Evolutionary conservation across 2,113 vertebrate species (phyloP), one percentile per base, ranked within the genome.

Genomic region (Prochilodus magdalenae): DNA sequence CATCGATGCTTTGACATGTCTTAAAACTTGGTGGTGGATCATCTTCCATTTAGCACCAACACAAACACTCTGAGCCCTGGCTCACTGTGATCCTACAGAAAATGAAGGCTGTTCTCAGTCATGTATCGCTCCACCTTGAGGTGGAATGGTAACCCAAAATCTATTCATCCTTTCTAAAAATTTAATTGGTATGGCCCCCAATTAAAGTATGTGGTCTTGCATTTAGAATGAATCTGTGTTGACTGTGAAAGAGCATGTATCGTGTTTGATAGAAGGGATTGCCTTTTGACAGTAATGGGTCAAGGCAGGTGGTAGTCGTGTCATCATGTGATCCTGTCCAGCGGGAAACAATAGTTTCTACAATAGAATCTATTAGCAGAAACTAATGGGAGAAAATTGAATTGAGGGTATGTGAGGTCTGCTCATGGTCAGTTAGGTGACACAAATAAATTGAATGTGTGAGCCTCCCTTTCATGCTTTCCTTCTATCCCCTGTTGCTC

Each of bases 141-240:
- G 11, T 60, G 67, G 26, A 60, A 24, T 62, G 53, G 60, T 71
- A 53, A 72, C 53, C 27, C 53, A 62, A 36, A 29, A 71, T n/a
- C 55, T 26, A 47, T 72, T 29, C 55, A 30, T 8, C 4, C 51
- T 12, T 59, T 57, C n/a, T 10, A 44, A 44, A n/a, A 44, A 10
- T 10, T 44, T 5, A 44, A 44, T 10, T 44, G 40, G 36, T 36
- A 36, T 36, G 36, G 33, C 51, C 73, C 73, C 66, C 13, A 20
- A 85, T 15, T 73, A 55, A 80, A 85, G 80, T 62, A 15, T 59
- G 36, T 63, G 69, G 49, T 63, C 62, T 88, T 88, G 88, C 75
- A 88, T 88, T 89, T 89, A 62, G 0, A 59, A 33, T n/a, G 85
- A 67, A 91, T 89, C 86, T 77, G 78, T 91, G 88, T 85, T 80